Percentiles rank a stretch among this genome's conserved stretches.
phyloP scores from a whole-genome alignment of 2,113 vertebrate species.

The Corythaeola cristata region DNA sequence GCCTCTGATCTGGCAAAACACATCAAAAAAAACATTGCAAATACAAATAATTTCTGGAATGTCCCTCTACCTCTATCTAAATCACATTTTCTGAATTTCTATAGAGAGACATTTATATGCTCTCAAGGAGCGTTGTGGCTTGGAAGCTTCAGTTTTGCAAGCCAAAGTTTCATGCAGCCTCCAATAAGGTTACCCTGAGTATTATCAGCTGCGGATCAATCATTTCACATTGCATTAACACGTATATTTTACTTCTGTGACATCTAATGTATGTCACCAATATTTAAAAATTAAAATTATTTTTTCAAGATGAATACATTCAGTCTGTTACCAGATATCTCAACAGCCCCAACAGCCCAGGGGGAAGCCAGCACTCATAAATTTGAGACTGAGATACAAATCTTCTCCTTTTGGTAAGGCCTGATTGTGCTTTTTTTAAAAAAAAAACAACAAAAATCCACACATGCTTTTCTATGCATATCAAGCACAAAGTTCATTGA shows the following conservation, averaged over 20 bases:
- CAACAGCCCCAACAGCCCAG: not conserved
- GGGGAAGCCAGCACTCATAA: not conserved
- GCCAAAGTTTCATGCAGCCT: not conserved
- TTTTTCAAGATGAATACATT: not conserved
- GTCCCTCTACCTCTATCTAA: not conserved
- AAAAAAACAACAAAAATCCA: not conserved
- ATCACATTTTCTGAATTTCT: not conserved
- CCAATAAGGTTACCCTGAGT: not conserved
- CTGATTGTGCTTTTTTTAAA: not conserved
- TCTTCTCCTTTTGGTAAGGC: conserved; percentile 4
- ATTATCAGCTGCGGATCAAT: not conserved
- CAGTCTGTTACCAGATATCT: conserved; percentile 19
- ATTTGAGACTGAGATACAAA: not conserved
- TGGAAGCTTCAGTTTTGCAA: not conserved
- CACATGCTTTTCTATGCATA: not conserved
- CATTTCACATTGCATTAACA: conserved; percentile 40
- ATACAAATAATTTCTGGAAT: not conserved
- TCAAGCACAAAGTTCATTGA: not conserved
- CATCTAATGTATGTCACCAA: conserved; percentile 43
- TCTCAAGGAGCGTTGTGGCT: not conserved
- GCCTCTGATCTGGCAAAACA: not conserved
- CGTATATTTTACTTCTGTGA: conserved; percentile 54
- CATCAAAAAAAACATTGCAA: not conserved
- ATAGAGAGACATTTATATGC: not conserved
- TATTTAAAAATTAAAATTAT: conserved; percentile 41